phyloP scores from a whole-genome alignment of 2,888 invertebrate species.

The Atrina japonica region DNA sequence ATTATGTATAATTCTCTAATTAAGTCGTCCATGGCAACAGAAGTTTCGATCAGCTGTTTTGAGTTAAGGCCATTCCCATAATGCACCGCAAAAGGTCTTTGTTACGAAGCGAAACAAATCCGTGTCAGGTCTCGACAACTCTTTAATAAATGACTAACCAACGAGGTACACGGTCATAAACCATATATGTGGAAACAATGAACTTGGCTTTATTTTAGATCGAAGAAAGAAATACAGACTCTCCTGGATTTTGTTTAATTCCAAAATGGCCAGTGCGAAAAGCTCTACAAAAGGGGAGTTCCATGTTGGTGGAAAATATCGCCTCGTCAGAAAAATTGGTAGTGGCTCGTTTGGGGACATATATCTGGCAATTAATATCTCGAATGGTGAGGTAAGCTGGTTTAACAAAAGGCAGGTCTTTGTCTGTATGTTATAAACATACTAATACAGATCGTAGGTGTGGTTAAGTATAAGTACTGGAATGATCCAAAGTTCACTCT shows the following conservation, averaged over 20 bases:
- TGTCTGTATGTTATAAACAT: not conserved
- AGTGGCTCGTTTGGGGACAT: constrained; percentile 81
- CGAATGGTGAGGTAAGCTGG: constrained; percentile 78
- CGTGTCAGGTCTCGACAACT: constrained; percentile 26
- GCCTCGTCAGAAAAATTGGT: constrained; percentile 79
- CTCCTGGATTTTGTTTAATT: not conserved
- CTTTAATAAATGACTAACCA: not conserved
- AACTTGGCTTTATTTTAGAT: not conserved
- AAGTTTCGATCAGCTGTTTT: constrained; percentile 41
- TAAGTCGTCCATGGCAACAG: constrained; percentile 38
- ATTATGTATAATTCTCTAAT: too few species aligned
- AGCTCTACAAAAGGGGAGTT: constrained; percentile 76
- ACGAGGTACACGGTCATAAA: constrained; percentile 13
- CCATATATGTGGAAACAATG: not conserved
- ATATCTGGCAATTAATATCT: constrained; percentile 78
- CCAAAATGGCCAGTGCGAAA: constrained; percentile 63
- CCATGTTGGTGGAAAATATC: constrained; percentile 78
- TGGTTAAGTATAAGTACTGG: too few species aligned
- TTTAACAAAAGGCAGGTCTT: not conserved
- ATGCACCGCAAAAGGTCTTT: constrained; percentile 27
- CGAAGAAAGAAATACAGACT: constrained; percentile 2
- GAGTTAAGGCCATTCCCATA: constrained; percentile 35
- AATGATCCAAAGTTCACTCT: too few species aligned
- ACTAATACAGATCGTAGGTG: too few species aligned
- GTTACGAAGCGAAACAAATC: constrained; percentile 13